Base-by-base conservation (phyloP, 2,113 vertebrate species). In the Lanius collurio region DNA sequence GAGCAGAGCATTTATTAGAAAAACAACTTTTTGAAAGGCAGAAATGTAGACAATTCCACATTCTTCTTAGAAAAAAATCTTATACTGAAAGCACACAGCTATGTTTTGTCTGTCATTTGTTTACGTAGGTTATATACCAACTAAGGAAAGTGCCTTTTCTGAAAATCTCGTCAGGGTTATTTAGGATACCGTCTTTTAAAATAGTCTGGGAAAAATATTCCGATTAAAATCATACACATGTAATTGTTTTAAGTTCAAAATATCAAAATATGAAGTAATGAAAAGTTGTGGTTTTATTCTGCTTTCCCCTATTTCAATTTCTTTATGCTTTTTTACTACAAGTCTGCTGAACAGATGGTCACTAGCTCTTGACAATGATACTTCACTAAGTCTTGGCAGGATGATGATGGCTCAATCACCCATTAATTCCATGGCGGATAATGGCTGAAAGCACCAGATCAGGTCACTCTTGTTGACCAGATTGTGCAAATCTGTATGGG, bases 381-480 rank as follows among this genome's bases (percentile, higher is more conserved):
- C 65, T 94, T 94, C 77, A 78, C 73, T 82, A 71, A 83, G 69
- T 68, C 87, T 95, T 94, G 89, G 86, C 93, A 94, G 80, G 83
- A 95, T 89, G 91, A 94, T 91, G 91, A 95, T 94, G 73, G 76
- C 89, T 94, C 96, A 91, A 55, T 96, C 94, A 95, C 39, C 83
- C 93, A 92, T 77, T 97, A 96, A 96, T 89, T 71, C 91, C 49
- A 67, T 28, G n/a, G 86, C 59, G 79, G 77, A 92, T 92, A 95
- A 92, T 87, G 89, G 76, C 69, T 97, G 89, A 89, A 97, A 96
- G 39, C 86, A 86, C 27, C 60, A 81, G 73, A 78, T 89, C 91
- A 95, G 91, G 86, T 94, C 91, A 92, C 56, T 92, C 64, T 67
- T 90, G 60, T 90, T 94, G 80, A 83, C 76, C 86, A 94, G 93